A percentile compares a stretch with the other conserved stretches of the same genome.
phyloP scores from a whole-genome alignment of 30 jellyfish, hydroid and myxozoan genomes.

The Hydractinia echinata region DNA sequence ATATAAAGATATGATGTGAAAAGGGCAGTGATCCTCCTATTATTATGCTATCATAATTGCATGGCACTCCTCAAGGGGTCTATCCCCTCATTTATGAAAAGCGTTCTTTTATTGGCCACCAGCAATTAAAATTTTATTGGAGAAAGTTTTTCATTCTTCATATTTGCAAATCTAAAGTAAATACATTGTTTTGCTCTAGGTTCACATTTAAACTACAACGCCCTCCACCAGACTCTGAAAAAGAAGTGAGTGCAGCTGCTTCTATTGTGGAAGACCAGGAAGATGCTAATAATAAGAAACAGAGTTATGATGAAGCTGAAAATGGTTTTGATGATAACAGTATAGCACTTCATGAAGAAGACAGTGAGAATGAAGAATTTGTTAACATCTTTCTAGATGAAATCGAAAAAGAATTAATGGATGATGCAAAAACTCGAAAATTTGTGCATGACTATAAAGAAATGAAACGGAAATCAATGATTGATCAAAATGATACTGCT shows the following conservation, averaged over 20 bases:
- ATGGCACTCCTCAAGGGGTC: no score
- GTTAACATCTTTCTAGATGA: slow-evolving; percentile 90
- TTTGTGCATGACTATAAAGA: background rate
- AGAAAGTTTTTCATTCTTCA: background rate
- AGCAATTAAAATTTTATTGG: background rate
- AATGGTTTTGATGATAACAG: slow-evolving; percentile 54
- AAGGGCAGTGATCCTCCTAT: no score
- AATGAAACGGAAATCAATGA: slow-evolving; percentile 1
- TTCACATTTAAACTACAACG: slow-evolving; percentile 71
- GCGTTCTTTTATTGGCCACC: background rate
- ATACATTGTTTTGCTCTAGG: slow-evolving; percentile 33
- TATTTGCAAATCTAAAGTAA: background rate
- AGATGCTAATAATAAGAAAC: slow-evolving; percentile 14
- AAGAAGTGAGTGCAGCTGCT: slow-evolving; percentile 34
- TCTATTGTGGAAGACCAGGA: slow-evolving; percentile 40
- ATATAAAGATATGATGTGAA: no score
- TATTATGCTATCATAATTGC: no score
- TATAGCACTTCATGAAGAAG: slow-evolving; percentile 62
- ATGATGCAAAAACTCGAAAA: slow-evolving; percentile 33
- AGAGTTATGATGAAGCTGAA: slow-evolving; percentile 29
- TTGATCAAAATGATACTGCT: background rate
- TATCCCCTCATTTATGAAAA: no score
- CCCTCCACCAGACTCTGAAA: slow-evolving; percentile 54
- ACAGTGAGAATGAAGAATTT: slow-evolving; percentile 93
- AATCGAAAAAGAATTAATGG: slow-evolving; percentile 56